Evolutionary conservation across 2,888 invertebrate species (phyloP).

Genomic region (Melanophora roralis): DNA sequence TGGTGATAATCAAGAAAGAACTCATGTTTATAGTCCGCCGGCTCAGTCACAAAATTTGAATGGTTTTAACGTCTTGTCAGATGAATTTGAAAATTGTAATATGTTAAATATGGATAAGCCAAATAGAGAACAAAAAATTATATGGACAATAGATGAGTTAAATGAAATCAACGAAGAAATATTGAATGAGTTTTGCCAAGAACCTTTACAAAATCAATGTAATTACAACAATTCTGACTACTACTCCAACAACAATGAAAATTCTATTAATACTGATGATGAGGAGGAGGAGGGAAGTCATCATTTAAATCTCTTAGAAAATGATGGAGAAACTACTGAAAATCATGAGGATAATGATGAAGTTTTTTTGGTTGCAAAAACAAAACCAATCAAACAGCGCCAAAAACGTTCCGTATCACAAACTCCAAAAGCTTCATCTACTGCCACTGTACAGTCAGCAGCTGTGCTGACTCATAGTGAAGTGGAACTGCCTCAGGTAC

Average conservation of each 20-base stretch:
- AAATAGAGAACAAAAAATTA: constrained; percentile 76
- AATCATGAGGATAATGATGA: constrained; percentile 64
- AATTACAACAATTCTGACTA: constrained; percentile 1
- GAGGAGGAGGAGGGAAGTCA: constrained; percentile 66
- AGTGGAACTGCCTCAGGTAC: constrained; percentile 20
- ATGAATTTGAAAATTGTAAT: constrained; percentile 73
- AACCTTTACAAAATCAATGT: constrained; percentile 25
- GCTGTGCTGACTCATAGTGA: constrained; percentile 39
- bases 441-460: background rate
- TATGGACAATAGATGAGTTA: constrained; percentile 75
- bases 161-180: constrained; percentile 69
- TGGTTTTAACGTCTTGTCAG: constrained; percentile 68
- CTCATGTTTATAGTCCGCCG: constrained; percentile 55
- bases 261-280: constrained; percentile 57
- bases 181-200: constrained; percentile 59
- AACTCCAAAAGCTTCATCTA: constrained; percentile 27
- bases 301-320: constrained; percentile 42
- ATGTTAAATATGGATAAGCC: constrained; percentile 68
- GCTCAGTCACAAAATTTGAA: constrained; percentile 43
- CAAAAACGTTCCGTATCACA: constrained; percentile 50
- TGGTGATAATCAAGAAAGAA: constrained; percentile 48
- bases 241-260: constrained; percentile 37
- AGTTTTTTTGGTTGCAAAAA: constrained; percentile 58
- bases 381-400: constrained; percentile 16
- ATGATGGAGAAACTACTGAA: constrained; percentile 26